phyloP scores from a whole-genome alignment of 2,888 invertebrate species.

The Nysson spinosus region DNA sequence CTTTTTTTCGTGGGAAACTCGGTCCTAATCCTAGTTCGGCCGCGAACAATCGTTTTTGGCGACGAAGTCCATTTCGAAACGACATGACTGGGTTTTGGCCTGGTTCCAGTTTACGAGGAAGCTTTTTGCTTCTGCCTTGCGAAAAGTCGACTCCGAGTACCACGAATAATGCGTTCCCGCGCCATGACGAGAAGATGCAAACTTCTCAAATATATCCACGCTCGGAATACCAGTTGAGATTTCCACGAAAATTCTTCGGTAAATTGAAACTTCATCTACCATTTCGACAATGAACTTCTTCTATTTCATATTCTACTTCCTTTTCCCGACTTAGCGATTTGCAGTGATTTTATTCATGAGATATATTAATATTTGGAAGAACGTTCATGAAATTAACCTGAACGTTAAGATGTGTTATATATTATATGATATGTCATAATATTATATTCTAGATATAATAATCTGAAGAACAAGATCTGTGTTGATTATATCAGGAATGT shows the following conservation, averaged over 20 bases:
- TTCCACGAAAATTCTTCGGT: background rate
- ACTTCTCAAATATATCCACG: background rate
- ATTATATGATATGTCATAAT: too few relatives aligned
- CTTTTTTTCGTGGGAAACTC: background rate
- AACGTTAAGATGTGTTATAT: too few relatives aligned
- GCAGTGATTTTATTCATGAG: too few relatives aligned
- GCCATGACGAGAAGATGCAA: background rate
- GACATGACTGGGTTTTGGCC: conserved; percentile 30
- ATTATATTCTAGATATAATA: too few relatives aligned
- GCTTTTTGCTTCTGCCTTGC: conserved; percentile 20
- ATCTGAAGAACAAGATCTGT: too few relatives aligned
- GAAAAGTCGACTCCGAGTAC: background rate
- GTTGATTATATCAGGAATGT: too few relatives aligned
- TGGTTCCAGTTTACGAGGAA: conserved; percentile 22
- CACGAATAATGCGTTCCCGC: conserved; percentile 5
- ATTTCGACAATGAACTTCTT: too few relatives aligned
- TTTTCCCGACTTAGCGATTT: too few relatives aligned
- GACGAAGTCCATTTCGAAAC: conserved; percentile 31
- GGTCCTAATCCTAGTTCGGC: conserved; percentile 1
- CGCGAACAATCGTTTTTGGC: conserved; percentile 50
- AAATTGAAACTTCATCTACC: too few relatives aligned
- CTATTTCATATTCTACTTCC: too few relatives aligned
- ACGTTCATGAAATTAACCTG: too few relatives aligned
- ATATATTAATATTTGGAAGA: too few relatives aligned
- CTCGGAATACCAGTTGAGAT: background rate